Base-by-base conservation (phyloP, 2,888 invertebrate genomes). In the Acholoe squamosa region DNA sequence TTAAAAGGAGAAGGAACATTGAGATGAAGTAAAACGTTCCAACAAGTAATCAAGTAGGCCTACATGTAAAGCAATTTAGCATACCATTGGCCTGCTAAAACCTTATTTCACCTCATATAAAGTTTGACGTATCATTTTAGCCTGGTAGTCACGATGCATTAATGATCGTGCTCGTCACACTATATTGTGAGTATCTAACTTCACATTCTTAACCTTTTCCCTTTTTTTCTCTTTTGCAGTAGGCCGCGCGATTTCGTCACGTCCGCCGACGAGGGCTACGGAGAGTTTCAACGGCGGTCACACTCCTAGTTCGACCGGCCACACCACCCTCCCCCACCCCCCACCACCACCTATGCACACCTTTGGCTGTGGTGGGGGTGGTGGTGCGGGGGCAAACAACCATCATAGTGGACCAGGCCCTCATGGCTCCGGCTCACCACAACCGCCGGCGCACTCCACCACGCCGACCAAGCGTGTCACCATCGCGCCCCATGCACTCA, bases 181-280 rank as follows among this genome's bases (percentile, higher is more conserved):
- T n/a, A n/a, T n/a, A n/a, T n/a, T n/a, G n/a, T n/a, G n/a, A n/a
- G n/a, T n/a, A n/a, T n/a, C n/a, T n/a, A n/a, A n/a, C 43, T 43
- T 43, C 43, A 43, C 3, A 43, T 67, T 25, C 14, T 67, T 3
- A 77, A 33, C 19, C 43, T 10, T 84, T 43, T 84, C 34, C 43
- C 10, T n/a, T 25, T 86, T 28, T 86, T 10, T n/a, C n/a, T n/a
- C n/a, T n/a, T 28, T 28, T 54, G 16, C 86, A 86, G 86, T 86
- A 33, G 86, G 86, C 54, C 86, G 86, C 54, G 86, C 28, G n/a
- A 86, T 86, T 52, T 19, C 86, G 86, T 56, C 86, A 56, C 86
- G 86, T 86, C 86, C 86, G 54, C 86, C 86, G 86, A 86, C 86
- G 86, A 86, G 86, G 86, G 86, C 86, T 86, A 86, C 86, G 86